A percentile compares a stretch with the other conserved stretches of the same genome.
These are phyloP conservation scores for Macquaria ambigua DNA, from an alignment of 2,113 vertebrate species.

Conservation along the genomic window DNA sequence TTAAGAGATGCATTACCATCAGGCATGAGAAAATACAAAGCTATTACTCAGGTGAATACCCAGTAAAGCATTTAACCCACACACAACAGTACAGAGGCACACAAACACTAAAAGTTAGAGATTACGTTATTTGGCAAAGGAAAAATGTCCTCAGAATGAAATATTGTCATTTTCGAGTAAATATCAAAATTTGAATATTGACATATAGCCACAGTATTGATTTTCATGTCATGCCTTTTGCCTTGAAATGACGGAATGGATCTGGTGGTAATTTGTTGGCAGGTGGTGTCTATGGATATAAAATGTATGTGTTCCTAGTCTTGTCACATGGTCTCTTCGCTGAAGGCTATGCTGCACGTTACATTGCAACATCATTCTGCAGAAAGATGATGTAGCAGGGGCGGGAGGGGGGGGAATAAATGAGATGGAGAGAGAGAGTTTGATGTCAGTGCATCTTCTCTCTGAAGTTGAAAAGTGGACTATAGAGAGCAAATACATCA, in stretches of 20 bases:
- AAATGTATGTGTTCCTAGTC: slow-evolving; percentile 21
- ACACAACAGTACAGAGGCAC: background rate
- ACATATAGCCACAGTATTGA: background rate
- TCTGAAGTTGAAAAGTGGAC: slow-evolving; percentile 18
- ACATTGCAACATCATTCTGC: slow-evolving; percentile 41
- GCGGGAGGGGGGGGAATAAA: background rate
- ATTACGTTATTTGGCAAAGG: background rate
- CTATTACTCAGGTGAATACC: background rate
- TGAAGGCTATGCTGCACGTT: slow-evolving; percentile 22
- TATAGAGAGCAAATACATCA: slow-evolving; percentile 1
- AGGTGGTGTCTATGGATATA: slow-evolving; percentile 9
- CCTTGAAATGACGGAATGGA: background rate
- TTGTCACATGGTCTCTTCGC: slow-evolving; percentile 42
- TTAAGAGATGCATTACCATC: slow-evolving; percentile 17
- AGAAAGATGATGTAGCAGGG: slow-evolving; percentile 48
- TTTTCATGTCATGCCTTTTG: background rate
- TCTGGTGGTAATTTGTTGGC: background rate
- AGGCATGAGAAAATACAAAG: background rate
- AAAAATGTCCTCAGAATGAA: background rate
- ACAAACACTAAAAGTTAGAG: background rate
- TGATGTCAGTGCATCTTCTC: background rate
- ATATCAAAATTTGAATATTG: background rate
- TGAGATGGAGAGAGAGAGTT: background rate
- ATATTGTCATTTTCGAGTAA: background rate
- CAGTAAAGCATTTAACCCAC: background rate